Evolutionary conservation across 1,140 invertebrate species (phyloP), one percentile per base, ranked within the genome.

Genomic region (Caerostris darwini): DNA sequence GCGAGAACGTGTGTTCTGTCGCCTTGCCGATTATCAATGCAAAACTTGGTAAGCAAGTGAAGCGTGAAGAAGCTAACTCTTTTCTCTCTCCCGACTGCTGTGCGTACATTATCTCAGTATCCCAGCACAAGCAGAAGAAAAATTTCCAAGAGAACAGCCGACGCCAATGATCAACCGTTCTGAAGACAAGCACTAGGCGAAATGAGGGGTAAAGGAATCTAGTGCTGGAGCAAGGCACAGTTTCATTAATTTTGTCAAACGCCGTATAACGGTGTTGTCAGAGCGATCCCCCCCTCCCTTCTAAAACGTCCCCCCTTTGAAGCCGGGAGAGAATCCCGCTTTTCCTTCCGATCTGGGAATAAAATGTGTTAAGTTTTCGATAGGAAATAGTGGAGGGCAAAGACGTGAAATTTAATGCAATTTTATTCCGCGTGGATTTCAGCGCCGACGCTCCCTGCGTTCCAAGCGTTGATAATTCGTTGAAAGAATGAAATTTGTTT

Each of bases 171-270:
- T 92, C 90, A 92, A 92, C 56, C 90, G 83, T 85, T 93, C 64
- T 83, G 90, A 92, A 92, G 90, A 92, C 77, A 86, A 57, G 92
- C 81, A 92, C 50, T 34, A 81, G 69, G 82, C 67, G 92, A 93
- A 93, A 93, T 93, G 92, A 93, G 92, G 92, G 92, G 92, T 71
- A 88, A 93, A 93, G 69, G 85, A 93, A 71, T 92, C 58, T 71
- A 83, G 89, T 67, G 17, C 90, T 83, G 57, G 50, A 83, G 61
- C 59, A 67, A 86, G 91, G 82, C 91, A 93, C 19, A 88, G 64
- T 93, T 93, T 93, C 92, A 93, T 93, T 93, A 93, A 93, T 93
- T 93, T 93, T 93, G 92, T 93, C 92, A 93, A 93, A 93, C 91
- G 82, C 91, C 82, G 91, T 85, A 86, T 67, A 93, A 93, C 92